Base-by-base conservation (phyloP, 2,797 vertebrate genomes). In the Lutjanus argentimaculatus region DNA sequence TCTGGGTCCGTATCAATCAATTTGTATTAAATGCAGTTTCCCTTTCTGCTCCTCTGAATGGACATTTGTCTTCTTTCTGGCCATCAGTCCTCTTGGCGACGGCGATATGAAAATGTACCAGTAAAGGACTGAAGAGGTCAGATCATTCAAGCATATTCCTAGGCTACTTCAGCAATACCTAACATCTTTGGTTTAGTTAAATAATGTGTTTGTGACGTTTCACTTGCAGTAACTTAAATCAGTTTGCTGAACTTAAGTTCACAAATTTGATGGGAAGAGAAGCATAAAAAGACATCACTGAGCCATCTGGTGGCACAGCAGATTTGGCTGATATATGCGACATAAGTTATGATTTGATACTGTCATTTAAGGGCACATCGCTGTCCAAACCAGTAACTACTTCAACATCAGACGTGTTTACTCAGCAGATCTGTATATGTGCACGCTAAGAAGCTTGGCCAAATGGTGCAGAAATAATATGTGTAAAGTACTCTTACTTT, bases 381-480 rank as follows among this genome's bases (percentile, higher is more conserved):
- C 48, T 17, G 52, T 78, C 74, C 62, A 83, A 84, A 82, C 48
- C 51, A 72, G n/a, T 76, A 74, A 84, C 63, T 58, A 13, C 57
- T 74, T 56, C 49, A n/a, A 7, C 25, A 68, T 77, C 71, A 81
- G 77, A 49, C 68, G 52, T 57, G 75, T 85, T 81, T 85, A 88
- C 77, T 89, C 79, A 88, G 86, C 76, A 85, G 52, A 80, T 84
- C 67, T 72, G 67, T 75, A 68, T 17, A 65, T 56, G 67, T 65
- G 79, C 80, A 82, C 6, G 45, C 71, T 62, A 77, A 81, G 75
- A 79, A 85, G 81, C 70, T 61, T 43, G 67, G 68, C 77, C 77
- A 93, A 93, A 94, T 91, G 90, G 85, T 88, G 91, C 89, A 90
- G 78, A 92, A 85, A 83, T 87, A 88, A 92, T 80, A 73, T 14